Conservation (phyloP, 1,140 invertebrate species). For the Mactra quadrangularis region DNA sequence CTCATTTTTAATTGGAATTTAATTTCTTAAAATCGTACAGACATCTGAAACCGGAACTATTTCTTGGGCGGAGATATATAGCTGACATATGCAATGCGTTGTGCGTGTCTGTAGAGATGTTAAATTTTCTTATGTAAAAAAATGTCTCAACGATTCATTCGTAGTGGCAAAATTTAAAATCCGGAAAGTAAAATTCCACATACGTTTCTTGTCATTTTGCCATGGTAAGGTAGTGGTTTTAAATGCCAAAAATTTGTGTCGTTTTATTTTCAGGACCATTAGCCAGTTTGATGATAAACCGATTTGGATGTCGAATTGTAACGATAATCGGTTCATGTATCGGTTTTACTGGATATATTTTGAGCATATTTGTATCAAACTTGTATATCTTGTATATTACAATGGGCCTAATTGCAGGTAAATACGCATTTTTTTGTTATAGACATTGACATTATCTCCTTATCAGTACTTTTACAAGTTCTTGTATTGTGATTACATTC, state of each 20-base stretch:
- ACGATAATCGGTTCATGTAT: slow-evolving; percentile 95
- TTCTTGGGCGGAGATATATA: neutral
- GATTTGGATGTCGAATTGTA: slow-evolving; percentile 95
- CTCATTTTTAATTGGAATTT: neutral
- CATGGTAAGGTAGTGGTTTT: too few species aligned
- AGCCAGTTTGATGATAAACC: slow-evolving; percentile 97
- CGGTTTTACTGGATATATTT: slow-evolving; percentile 90
- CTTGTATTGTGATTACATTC: too few species aligned
- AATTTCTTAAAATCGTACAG: neutral
- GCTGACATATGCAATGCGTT: neutral
- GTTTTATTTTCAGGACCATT: slow-evolving; percentile 89
- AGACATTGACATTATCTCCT: too few species aligned
- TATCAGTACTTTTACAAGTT: too few species aligned
- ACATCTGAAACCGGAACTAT: neutral
- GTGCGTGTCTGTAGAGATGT: neutral
- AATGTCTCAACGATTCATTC: neutral
- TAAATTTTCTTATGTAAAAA: neutral
- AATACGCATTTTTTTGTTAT: slow-evolving; percentile 51
- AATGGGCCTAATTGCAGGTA: slow-evolving; percentile 93
- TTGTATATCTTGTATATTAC: slow-evolving; percentile 93
- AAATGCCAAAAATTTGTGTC: too few species aligned
- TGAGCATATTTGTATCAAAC: slow-evolving; percentile 90
- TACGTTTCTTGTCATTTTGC: too few species aligned
- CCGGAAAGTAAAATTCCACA: too few species aligned
- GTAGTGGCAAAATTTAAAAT: too few species aligned